Base-by-base conservation (phyloP, 2,888 invertebrate species). In the Halictus ligatus region DNA sequence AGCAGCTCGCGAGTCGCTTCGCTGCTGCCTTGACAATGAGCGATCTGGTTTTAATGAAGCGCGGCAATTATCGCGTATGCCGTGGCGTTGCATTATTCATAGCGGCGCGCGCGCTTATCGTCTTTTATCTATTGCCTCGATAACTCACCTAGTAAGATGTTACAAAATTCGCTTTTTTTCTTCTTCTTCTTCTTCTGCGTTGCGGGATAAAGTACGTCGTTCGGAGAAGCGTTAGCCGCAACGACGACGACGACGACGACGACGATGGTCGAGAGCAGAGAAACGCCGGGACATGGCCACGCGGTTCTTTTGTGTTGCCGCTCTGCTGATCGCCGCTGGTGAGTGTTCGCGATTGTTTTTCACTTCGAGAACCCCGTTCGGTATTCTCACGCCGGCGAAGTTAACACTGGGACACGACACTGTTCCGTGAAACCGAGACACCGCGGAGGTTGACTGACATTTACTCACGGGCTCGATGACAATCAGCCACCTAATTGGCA, bases 291-390 rank as follows among this genome's bases (percentile, higher is more conserved):
- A 87, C 87, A 84, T 79, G 80, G 85, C 84, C 85, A 85, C 80
- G 87, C 89, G 90, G 92, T 92, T 93, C 91, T 92, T 92, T 93
- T 93, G 93, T 93, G 89, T 93, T 91, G 89, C 92, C 92, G 92
- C 92, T 93, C 91, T 86, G 91, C 75, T 91, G 92, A 88, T 84
- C 88, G 82, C 87, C 29, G 77, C 50, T 80, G 74, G 71, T 75
- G 80, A 40, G 64, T 74, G 73, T 80, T 80, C 77, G 80, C 83
- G 69, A 86, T 78, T 81, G 81, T 84, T 79, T 86, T 84, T 88
- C 79, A 58, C 79, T 71, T 25, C 50, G 67, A n/a, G 40, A 35
- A 75, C 58, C 81, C 40, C 81, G 79, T 48, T 77, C 78, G 67
- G 69, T 67, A 78, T 78, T 67, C 80, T 78, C 84, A 67, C 73